Evolutionary conservation across 2,888 invertebrate species (phyloP).

Genomic region (Empis livida): DNA sequence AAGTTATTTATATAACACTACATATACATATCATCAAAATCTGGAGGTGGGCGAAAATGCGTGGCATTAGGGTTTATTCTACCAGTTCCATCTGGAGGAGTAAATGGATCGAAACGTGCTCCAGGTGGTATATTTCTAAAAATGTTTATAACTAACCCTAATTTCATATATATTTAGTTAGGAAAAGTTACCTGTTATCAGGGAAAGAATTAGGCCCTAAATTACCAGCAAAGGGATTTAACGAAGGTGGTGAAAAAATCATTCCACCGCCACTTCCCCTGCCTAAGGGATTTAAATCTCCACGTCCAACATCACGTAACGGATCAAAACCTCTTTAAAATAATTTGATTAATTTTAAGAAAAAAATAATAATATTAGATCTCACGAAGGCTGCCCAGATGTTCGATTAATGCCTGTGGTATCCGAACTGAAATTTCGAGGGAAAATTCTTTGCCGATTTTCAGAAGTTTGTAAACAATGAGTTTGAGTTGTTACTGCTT

Average conservation of each 20-base stretch:
- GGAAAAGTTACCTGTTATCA: background rate
- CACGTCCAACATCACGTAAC: conserved; percentile 46
- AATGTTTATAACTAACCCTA: background rate
- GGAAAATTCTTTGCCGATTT: background rate
- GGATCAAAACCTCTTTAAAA: conserved; percentile 27
- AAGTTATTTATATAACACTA: background rate
- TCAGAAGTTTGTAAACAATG: conserved; percentile 14
- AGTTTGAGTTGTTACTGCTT: conserved; percentile 30
- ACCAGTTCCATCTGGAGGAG: conserved; percentile 45
- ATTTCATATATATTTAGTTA: no score
- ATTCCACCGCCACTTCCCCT: conserved; percentile 66
- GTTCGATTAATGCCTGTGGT: background rate
- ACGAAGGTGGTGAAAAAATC: conserved; percentile 44
- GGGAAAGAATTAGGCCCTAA: conserved; percentile 13
- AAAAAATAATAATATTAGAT: background rate
- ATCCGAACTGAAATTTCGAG: background rate
- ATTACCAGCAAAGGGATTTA: conserved; percentile 20
- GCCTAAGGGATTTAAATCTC: conserved; percentile 66
- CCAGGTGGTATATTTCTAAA: conserved; percentile 40
- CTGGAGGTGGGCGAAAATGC: conserved; percentile 49
- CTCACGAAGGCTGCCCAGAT: background rate
- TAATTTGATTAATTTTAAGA: background rate
- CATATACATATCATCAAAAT: background rate
- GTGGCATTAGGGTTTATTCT: conserved; percentile 48
- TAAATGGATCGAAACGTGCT: conserved; percentile 76